Evolutionary conservation across 1,140 invertebrate species (phyloP).

Genomic region (Chlorops oryzae): DNA sequence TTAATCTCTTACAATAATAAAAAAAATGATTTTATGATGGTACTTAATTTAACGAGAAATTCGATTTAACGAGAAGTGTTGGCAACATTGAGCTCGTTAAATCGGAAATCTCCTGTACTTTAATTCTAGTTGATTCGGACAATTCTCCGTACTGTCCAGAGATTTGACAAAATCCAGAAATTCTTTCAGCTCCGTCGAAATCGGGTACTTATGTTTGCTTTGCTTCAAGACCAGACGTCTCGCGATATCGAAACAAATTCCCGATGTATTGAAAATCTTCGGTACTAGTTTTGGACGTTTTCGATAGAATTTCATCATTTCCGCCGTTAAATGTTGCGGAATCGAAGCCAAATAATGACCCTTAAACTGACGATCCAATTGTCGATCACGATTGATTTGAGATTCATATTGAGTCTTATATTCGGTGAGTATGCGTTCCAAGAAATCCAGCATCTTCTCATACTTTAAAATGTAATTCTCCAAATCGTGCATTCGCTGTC

Average conservation of each 20-base stretch:
- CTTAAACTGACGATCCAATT: constrained; percentile 49
- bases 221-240: constrained; percentile 34
- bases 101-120: too few relatives aligned
- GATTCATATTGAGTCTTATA: constrained; percentile 23
- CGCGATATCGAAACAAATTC: constrained; percentile 49
- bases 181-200: constrained; percentile 49
- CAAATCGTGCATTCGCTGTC: too few relatives aligned
- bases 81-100: too few relatives aligned
- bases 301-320: constrained; percentile 45
- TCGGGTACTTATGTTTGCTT: constrained; percentile 40
- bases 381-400: constrained; percentile 41
- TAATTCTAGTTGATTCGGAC: constrained; percentile 48
- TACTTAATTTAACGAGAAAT: too few relatives aligned
- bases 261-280: constrained; percentile 33
- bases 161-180: constrained; percentile 46
- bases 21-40: too few relatives aligned
- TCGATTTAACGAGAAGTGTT: too few relatives aligned
- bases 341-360: constrained; percentile 37
- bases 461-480: constrained; percentile 26
- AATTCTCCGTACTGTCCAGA: constrained; percentile 23
- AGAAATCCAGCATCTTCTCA: constrained; percentile 24
- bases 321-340: constrained; percentile 29
- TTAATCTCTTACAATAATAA: too few relatives aligned
- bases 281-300: constrained; percentile 48
- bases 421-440: constrained; percentile 22